Evolutionary conservation across 2,888 invertebrate species (phyloP).

Genomic region (Diadegma fenestrale): DNA sequence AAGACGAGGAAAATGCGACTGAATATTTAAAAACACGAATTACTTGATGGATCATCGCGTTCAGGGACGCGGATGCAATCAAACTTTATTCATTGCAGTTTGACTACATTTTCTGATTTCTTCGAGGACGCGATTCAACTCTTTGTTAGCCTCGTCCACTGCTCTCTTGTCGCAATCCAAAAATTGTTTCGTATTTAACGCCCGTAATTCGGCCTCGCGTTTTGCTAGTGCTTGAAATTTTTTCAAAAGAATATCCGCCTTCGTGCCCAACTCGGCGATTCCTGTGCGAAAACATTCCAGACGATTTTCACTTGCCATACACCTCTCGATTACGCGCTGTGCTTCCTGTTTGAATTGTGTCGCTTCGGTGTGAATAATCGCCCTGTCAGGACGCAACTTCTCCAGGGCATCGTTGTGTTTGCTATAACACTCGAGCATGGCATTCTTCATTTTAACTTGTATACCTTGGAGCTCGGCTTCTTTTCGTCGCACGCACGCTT

Average conservation of each 20-base stretch:
- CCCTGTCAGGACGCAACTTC: conserved; percentile 69
- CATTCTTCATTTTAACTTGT: conserved; percentile 67
- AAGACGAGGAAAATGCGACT: background rate
- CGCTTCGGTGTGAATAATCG: conserved; percentile 71
- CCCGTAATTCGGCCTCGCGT: conserved; percentile 66
- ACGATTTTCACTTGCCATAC: conserved; percentile 64
- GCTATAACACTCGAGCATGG: conserved; percentile 72
- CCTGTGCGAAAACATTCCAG: conserved; percentile 65
- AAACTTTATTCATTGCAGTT: conserved; percentile 24
- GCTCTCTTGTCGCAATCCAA: conserved; percentile 70
- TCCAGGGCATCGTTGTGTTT: conserved; percentile 68
- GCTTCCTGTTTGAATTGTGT: conserved; percentile 70
- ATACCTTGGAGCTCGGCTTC: conserved; percentile 65
- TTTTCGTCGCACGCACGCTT: conserved; percentile 65
- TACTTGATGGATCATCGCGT: background rate
- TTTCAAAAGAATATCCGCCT: conserved; percentile 65
- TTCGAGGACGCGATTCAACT: conserved; percentile 62
- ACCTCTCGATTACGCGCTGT: conserved; percentile 69
- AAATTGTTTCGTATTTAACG: conserved; percentile 61
- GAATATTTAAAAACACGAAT: background rate
- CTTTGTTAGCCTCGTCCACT: conserved; percentile 64
- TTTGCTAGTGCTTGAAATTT: conserved; percentile 68
- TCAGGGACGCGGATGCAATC: background rate
- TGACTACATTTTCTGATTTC: conserved; percentile 68
- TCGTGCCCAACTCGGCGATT: conserved; percentile 64